Evolutionary conservation across 2,888 invertebrate genomes (phyloP).

Genomic region (Ypsolopha sequella): DNA sequence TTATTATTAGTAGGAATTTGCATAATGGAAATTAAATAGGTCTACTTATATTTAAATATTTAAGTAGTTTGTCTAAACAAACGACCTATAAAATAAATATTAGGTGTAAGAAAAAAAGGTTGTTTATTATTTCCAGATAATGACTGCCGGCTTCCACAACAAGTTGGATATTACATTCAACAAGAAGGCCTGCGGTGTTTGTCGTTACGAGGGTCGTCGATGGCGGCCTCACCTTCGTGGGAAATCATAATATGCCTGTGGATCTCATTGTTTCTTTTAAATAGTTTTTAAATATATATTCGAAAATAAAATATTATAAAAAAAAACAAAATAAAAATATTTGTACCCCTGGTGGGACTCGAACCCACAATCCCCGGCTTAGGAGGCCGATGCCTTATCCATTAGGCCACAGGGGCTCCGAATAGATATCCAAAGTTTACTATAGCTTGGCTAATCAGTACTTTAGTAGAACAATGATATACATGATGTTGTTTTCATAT

Average conservation of each 20-base stretch:
- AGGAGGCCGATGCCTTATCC: constrained; percentile 85
- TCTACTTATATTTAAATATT: not conserved
- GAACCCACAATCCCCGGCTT: constrained; percentile 84
- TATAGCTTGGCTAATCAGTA: not conserved
- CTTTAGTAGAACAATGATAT: too few species aligned
- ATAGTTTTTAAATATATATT: constrained; percentile 4
- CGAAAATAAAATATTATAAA: constrained; percentile 2
- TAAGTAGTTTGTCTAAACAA: not conserved
- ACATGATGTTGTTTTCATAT: too few species aligned
- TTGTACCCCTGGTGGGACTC: constrained; percentile 80
- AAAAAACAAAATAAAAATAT: not conserved
- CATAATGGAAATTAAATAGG: not conserved
- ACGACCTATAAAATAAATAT: not conserved
- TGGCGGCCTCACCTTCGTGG: constrained; percentile 12
- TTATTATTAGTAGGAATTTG: too few species aligned
- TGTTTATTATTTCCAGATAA: constrained; percentile 57
- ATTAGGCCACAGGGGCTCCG: constrained; percentile 80
- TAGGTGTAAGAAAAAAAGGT: not conserved
- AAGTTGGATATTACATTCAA: constrained; percentile 69
- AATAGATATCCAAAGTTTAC: fast-evolving
- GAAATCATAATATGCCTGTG: constrained; percentile 16
- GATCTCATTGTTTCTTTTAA: constrained; percentile 15
- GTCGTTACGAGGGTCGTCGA: constrained; percentile 34
- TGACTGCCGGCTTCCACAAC: constrained; percentile 75
- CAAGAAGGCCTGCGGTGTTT: constrained; percentile 62